Evolutionary conservation across 1,140 invertebrate species (phyloP).

Genomic region (Archivesica marissinica): DNA sequence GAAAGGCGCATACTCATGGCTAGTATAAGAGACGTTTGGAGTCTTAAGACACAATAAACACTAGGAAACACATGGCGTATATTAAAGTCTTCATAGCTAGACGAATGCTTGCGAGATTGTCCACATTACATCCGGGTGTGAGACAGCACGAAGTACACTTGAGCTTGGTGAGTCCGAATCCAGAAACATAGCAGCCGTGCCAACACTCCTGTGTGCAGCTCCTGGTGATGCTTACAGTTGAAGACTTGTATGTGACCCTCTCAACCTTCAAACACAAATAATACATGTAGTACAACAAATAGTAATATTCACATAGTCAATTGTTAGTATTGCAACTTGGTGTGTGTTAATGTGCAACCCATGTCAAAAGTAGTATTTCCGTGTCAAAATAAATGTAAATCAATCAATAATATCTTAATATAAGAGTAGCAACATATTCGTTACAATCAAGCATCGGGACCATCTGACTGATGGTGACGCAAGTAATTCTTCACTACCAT

Average conservation of each 20-base stretch:
- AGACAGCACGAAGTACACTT: conserved; percentile 49
- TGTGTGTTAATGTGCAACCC: too few species aligned
- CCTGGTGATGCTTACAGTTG: conserved; percentile 30
- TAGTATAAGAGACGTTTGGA: too few species aligned
- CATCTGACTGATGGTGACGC: not conserved
- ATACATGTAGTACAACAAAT: too few species aligned
- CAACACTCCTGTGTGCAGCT: conserved; percentile 52
- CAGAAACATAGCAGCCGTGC: conserved; percentile 46
- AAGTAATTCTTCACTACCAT: too few species aligned
- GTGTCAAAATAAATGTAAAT: too few species aligned
- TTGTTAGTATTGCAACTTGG: not conserved
- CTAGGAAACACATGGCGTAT: not conserved
- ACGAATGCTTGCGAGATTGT: not conserved
- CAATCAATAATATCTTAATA: too few species aligned
- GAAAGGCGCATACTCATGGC: too few species aligned
- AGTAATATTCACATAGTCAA: not conserved
- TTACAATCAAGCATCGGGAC: not conserved
- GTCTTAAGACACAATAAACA: not conserved
- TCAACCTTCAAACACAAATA: conserved; percentile 24
- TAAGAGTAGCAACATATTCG: too few species aligned
- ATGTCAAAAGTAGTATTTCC: too few species aligned
- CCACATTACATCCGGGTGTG: conserved; percentile 35
- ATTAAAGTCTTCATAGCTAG: not conserved
- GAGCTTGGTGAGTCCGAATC: conserved; percentile 53
- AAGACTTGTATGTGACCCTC: conserved; percentile 33